phyloP scores from a whole-genome alignment of 2,888 invertebrate species.

The Pandemis cinnamomeana region DNA sequence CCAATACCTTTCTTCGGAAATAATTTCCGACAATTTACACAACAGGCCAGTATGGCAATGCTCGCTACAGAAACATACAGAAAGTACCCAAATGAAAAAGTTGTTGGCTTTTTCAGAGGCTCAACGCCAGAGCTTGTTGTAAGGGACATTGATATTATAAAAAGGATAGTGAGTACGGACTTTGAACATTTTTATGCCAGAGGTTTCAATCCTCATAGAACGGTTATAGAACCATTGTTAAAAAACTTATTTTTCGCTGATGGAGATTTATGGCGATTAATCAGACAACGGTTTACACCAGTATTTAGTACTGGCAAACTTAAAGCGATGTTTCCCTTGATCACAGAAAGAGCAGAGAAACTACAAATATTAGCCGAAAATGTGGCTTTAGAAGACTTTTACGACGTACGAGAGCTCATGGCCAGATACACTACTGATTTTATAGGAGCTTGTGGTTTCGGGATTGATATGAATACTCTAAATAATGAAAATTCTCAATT shows the following conservation, averaged over 20 bases:
- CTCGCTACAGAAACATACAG: conserved; percentile 65
- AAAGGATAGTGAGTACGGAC: conserved; percentile 68
- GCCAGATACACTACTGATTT: conserved; percentile 77
- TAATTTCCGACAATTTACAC: conserved; percentile 63
- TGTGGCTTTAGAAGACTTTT: conserved; percentile 58
- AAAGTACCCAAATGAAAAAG: conserved; percentile 70
- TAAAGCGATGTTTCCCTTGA: conserved; percentile 75
- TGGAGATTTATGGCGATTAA: conserved; percentile 73
- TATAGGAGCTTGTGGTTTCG: conserved; percentile 76
- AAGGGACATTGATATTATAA: conserved; percentile 71
- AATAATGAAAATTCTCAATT: conserved; percentile 71
- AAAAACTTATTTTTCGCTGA: conserved; percentile 75
- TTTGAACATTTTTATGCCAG: conserved; percentile 69
- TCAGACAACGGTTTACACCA: conserved; percentile 72
- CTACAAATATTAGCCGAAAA: conserved; percentile 65
- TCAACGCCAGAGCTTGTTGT: conserved; percentile 67
- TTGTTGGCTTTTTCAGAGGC: conserved; percentile 70
- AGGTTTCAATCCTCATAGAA: conserved; percentile 67
- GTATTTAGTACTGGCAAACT: conserved; percentile 74
- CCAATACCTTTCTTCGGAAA: conserved; percentile 68
- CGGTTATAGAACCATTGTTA: conserved; percentile 67
- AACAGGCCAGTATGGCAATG: conserved; percentile 67
- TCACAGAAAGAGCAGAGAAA: conserved; percentile 70
- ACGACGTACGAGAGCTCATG: conserved; percentile 73
- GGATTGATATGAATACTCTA: conserved; percentile 71